Evolutionary conservation across 2,888 invertebrate species (phyloP).

Genomic region (Coenonympha arcania): DNA sequence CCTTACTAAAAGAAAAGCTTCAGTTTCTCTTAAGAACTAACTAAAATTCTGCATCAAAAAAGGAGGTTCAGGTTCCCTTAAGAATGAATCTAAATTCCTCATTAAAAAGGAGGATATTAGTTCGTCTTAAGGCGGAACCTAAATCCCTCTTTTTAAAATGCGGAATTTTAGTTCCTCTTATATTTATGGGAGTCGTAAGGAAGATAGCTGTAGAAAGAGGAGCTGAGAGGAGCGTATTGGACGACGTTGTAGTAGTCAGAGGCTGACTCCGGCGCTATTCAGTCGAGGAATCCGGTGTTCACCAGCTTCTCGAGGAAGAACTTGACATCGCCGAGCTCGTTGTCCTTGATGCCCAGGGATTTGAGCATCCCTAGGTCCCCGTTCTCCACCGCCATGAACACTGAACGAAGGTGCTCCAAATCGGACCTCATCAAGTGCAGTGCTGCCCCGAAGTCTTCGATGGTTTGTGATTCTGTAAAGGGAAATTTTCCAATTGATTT

Average conservation of each 20-base stretch:
- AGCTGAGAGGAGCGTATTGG: conserved; percentile 80
- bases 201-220: conserved; percentile 81
- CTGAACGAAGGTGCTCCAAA: conserved; percentile 92
- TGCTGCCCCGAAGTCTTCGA: conserved; percentile 94
- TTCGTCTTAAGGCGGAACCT: too few relatives aligned
- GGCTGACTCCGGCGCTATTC: conserved; percentile 83
- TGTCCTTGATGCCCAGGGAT: conserved; percentile 95
- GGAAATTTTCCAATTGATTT: not conserved
- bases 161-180: conserved; percentile 50
- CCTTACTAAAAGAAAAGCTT: too few relatives aligned
- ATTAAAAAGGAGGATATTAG: too few relatives aligned
- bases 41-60: too few relatives aligned
- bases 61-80: too few relatives aligned
- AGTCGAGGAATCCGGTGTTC: conserved; percentile 96
- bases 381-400: conserved; percentile 96
- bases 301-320: conserved; percentile 97
- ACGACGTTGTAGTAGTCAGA: conserved; percentile 80
- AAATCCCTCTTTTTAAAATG: too few relatives aligned
- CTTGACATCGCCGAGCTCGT: conserved; percentile 94
- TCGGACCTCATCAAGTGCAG: conserved; percentile 89
- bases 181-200: conserved; percentile 73
- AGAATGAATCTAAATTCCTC: too few relatives aligned
- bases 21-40: too few relatives aligned
- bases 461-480: conserved; percentile 90
- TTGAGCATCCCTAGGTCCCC: conserved; percentile 95